Conservation (phyloP, 1,140 invertebrate species). For the Apocrypta bakeri region DNA sequence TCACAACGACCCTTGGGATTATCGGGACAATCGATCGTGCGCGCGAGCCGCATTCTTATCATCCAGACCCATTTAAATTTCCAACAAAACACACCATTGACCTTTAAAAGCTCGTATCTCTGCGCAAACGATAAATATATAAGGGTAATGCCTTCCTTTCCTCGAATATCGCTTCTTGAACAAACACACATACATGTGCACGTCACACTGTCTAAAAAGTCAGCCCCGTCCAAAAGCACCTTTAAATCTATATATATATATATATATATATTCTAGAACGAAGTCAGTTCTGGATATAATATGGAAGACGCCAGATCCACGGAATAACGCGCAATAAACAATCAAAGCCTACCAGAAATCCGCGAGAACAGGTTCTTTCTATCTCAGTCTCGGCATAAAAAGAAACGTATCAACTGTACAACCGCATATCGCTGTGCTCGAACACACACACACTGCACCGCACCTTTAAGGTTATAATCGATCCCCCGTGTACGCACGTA, state of each 20-base stretch:
- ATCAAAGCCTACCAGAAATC: not conserved
- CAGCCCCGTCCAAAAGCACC: no score
- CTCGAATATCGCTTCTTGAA: no score
- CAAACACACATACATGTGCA: no score
- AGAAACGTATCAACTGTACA: no score
- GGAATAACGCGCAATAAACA: not conserved
- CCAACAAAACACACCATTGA: not conserved
- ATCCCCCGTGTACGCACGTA: not conserved
- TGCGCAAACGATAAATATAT: no score
- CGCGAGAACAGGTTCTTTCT: not conserved
- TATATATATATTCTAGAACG: no score
- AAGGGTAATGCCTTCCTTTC: no score
- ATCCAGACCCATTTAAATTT: not conserved
- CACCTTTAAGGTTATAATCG: constrained; percentile 32
- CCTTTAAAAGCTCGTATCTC: not conserved
- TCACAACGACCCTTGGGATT: not conserved
- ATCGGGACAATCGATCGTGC: not conserved
- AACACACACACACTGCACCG: not conserved
- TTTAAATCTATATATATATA: no score
- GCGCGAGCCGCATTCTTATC: not conserved
- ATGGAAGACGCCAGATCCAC: no score
- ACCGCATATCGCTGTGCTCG: not conserved
- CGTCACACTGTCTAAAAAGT: no score
- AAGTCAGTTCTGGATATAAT: no score
- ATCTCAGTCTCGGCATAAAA: no score